These are phyloP conservation scores for Pecten maximus DNA, from an alignment of 2,888 invertebrate species.

Conservation along the genomic window DNA sequence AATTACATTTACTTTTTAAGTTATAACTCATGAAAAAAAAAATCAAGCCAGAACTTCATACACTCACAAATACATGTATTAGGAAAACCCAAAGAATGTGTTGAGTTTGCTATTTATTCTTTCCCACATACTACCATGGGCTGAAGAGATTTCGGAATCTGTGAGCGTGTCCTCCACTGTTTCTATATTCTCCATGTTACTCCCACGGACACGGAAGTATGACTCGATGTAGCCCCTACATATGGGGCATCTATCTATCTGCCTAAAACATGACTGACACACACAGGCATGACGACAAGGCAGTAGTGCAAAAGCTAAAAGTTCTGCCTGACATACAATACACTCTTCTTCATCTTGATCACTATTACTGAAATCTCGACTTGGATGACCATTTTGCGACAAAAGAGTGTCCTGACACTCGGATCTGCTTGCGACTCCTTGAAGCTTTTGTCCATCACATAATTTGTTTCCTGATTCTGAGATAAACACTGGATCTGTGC, in stretches of 20 bases:
- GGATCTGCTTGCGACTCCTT: not conserved
- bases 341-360: constrained; percentile 83
- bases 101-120: constrained; percentile 65
- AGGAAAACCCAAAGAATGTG: constrained; percentile 67
- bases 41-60: too few species aligned
- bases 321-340: constrained; percentile 92
- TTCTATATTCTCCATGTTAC: not conserved
- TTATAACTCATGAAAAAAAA: too few species aligned
- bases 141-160: constrained; percentile 11
- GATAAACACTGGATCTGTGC: not conserved
- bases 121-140: constrained; percentile 59
- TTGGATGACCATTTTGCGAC: not conserved
- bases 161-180: not conserved
- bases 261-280: constrained; percentile 91
- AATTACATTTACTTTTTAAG: too few species aligned
- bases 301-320: constrained; percentile 90
- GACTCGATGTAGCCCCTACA: constrained; percentile 92
- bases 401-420: not conserved
- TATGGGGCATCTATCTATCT: constrained; percentile 93
- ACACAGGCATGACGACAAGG: constrained; percentile 94
- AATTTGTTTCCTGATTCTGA: not conserved
- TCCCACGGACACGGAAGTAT: constrained; percentile 85
- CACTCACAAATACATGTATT: too few species aligned
- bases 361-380: not conserved
- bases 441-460: not conserved